A percentile compares a stretch with the other conserved stretches of the same genome.
phyloP scores from a whole-genome alignment of 2,797 vertebrate genomes.

The Megalops cyprinoides region DNA sequence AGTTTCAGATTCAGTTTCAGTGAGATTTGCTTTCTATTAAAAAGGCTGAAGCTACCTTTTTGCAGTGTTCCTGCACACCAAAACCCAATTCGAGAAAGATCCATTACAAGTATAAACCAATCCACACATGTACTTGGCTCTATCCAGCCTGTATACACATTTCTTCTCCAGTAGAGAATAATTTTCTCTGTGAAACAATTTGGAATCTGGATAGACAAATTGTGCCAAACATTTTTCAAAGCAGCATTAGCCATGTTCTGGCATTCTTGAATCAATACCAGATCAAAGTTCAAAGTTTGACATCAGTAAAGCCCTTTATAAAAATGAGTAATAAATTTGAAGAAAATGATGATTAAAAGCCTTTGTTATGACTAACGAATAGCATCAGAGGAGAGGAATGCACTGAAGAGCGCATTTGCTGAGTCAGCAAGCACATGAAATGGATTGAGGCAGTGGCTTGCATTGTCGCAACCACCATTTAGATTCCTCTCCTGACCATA shows the following conservation, averaged over 20 bases:
- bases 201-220: background rate
- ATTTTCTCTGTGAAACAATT: background rate
- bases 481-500: constrained; percentile 31
- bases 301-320: background rate
- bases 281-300: background rate
- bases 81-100: no score
- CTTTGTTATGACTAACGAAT: background rate
- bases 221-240: background rate
- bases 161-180: background rate
- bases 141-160: background rate
- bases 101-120: background rate
- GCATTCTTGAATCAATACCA: background rate
- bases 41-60: background rate
- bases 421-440: constrained; percentile 37
- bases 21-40: no score
- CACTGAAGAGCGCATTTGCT: constrained; percentile 22
- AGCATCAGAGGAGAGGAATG: constrained; percentile 33
- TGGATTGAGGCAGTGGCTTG: constrained; percentile 6
- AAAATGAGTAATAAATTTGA: background rate
- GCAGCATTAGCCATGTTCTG: background rate
- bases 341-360: background rate
- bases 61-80: no score
- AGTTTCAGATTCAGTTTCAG: no score
- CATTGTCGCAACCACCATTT: constrained; percentile 26
- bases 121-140: background rate